These are phyloP conservation scores for Bugulina stolonifera DNA, from an alignment of 2,888 invertebrate species.

Conservation along the genomic window DNA sequence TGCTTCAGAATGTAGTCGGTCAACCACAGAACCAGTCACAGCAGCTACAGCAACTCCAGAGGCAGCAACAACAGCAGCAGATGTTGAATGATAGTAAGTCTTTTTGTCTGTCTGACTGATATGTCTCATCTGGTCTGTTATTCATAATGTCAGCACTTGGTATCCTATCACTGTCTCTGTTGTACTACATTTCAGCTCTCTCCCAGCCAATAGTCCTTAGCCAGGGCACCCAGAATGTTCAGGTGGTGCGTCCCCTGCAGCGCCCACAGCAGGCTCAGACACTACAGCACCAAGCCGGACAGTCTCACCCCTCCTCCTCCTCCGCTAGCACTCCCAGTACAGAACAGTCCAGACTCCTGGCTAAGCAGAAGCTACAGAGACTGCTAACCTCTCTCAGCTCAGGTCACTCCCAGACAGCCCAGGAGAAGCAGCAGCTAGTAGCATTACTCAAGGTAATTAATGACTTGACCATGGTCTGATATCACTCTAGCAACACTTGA, in stretches of 20 bases:
- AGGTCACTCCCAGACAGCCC: not conserved
- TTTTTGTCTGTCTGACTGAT: not conserved
- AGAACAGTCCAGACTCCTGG: not conserved
- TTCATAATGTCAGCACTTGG: not conserved
- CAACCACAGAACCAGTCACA: conserved; percentile 18
- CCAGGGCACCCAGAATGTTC: conserved; percentile 22
- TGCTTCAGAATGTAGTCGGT: not conserved
- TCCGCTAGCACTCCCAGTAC: not conserved
- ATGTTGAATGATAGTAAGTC: not conserved
- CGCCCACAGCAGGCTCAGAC: not conserved
- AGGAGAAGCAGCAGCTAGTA: conserved; percentile 15
- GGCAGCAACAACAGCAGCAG: not conserved
- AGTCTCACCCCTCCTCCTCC: not conserved
- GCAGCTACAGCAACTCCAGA: conserved; percentile 2
- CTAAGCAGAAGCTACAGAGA: not conserved
- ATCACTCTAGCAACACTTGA: not conserved
- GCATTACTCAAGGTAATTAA: not conserved
- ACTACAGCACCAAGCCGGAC: not conserved
- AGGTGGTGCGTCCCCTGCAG: conserved; percentile 1
- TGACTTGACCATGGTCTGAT: not conserved
- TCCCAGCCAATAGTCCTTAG: conserved; percentile 12
- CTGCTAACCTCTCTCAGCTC: not conserved
- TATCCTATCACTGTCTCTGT: not conserved
- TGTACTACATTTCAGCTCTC: not conserved
- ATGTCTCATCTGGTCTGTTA: not conserved